A percentile compares a stretch with the other conserved stretches of the same genome.
phyloP scores from a whole-genome alignment of 2,888 invertebrate genomes.

The Philonicus albiceps region DNA sequence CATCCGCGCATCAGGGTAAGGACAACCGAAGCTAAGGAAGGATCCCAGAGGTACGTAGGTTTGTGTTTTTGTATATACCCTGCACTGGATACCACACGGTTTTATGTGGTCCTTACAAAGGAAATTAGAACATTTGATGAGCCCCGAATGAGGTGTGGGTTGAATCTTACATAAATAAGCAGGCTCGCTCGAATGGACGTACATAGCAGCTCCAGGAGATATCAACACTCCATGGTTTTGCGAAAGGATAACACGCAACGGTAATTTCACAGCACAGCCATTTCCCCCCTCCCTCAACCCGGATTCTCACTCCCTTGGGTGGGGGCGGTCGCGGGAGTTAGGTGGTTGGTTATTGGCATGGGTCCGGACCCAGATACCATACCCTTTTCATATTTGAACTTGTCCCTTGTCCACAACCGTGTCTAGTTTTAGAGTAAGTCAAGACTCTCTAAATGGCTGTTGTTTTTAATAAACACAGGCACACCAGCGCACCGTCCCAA shows the following conservation, averaged over 20 bases:
- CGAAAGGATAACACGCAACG: slow-evolving; percentile 43
- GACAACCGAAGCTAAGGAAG: not conserved
- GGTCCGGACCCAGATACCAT: not conserved
- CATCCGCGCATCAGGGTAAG: not conserved
- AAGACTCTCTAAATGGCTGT: slow-evolving; percentile 44
- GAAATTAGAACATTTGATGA: slow-evolving; percentile 45
- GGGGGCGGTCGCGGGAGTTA: not conserved
- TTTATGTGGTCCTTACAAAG: slow-evolving; percentile 43
- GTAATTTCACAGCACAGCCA: slow-evolving; percentile 29
- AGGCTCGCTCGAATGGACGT: slow-evolving; percentile 37
- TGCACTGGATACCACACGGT: slow-evolving; percentile 36
- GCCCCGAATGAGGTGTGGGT: slow-evolving; percentile 41
- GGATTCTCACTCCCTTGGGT: not conserved
- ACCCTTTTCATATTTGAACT: slow-evolving; percentile 45
- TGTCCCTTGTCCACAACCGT: slow-evolving; percentile 44
- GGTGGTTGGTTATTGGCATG: not conserved
- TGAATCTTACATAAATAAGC: slow-evolving; percentile 45
- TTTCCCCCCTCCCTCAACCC: not conserved
- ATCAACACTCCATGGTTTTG: slow-evolving; percentile 25
- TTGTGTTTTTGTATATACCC: slow-evolving; percentile 31
- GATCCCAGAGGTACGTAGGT: slow-evolving; percentile 4
- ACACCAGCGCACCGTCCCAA: slow-evolving; percentile 1
- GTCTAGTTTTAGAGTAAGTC: slow-evolving; percentile 42
- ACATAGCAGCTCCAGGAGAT: slow-evolving; percentile 34
- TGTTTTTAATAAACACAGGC: slow-evolving; percentile 48